Evolutionary conservation across 2,113 vertebrate genomes (phyloP).

Genomic region (Takifugu bimaculatus): DNA sequence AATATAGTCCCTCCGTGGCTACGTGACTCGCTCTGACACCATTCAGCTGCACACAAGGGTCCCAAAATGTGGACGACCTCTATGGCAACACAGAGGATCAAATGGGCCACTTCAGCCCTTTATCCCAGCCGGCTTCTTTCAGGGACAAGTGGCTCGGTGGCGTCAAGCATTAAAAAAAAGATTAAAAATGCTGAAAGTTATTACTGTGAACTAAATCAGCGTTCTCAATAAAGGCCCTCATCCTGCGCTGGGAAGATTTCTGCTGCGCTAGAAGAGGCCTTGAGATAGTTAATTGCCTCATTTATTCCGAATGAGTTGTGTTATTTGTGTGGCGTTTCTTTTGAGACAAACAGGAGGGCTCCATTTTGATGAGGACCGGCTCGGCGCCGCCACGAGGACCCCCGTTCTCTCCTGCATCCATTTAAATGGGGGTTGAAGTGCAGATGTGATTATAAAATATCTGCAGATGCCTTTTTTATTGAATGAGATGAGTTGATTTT

Average conservation of each 20-base stretch:
- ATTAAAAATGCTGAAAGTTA: constrained; percentile 31
- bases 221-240: constrained; percentile 17
- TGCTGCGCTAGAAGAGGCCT: constrained; percentile 18
- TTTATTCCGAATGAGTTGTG: constrained; percentile 27
- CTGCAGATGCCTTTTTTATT: too few species aligned
- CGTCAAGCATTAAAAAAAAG: constrained; percentile 30
- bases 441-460: too few species aligned
- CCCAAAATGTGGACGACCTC: constrained; percentile 3
- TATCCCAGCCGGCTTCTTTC: constrained; percentile 21
- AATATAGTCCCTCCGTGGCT: constrained; percentile 51
- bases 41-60: constrained; percentile 39
- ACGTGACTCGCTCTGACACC: constrained; percentile 38
- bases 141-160: constrained; percentile 27
- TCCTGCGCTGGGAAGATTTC: constrained; percentile 37
- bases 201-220: constrained; percentile 44
- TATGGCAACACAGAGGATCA: constrained; percentile 1
- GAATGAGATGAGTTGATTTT: too few species aligned
- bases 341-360: too few species aligned
- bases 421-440: too few species aligned
- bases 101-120: constrained; percentile 15
- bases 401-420: too few species aligned
- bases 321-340: constrained; percentile 7
- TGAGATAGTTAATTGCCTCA: constrained; percentile 34
- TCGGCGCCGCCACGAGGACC: too few species aligned
- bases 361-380: too few species aligned